A percentile compares a stretch with the other conserved stretches of the same genome.
Evolutionary conservation across 2,797 vertebrate species (phyloP).

Genomic region (Coccyzus lansbergi): DNA sequence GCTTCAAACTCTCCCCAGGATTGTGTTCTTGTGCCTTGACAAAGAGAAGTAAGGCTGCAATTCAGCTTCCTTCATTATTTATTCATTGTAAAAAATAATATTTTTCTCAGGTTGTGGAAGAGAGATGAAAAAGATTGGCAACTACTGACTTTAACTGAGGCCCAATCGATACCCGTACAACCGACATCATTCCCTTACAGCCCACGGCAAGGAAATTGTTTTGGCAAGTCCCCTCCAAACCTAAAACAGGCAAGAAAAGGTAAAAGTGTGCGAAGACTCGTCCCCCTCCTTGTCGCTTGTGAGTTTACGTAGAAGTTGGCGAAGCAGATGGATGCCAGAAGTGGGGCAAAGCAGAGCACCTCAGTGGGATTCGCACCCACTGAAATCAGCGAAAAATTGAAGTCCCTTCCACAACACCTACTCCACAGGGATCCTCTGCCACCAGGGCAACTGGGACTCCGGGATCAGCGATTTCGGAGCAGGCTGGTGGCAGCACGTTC

Average conservation of each 20-base stretch:
- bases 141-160: background rate
- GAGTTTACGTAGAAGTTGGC: background rate
- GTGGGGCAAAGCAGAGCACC: background rate
- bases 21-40: background rate
- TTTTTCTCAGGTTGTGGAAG: background rate
- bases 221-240: background rate
- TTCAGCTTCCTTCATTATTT: background rate
- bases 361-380: background rate
- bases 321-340: conserved; percentile 20
- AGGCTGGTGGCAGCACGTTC: background rate
- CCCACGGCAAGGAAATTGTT: background rate
- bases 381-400: background rate
- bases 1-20: background rate
- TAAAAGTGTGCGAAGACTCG: background rate
- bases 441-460: accelerated
- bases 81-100: background rate
- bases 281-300: background rate
- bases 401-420: background rate
- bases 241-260: background rate
- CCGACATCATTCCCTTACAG: background rate
- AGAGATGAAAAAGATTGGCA: background rate
- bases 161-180: background rate
- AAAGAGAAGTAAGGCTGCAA: background rate
- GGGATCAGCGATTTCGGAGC: accelerated
- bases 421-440: background rate